phyloP scores from a whole-genome alignment of 2,888 invertebrate genomes.

The Emmelina monodactyla region DNA sequence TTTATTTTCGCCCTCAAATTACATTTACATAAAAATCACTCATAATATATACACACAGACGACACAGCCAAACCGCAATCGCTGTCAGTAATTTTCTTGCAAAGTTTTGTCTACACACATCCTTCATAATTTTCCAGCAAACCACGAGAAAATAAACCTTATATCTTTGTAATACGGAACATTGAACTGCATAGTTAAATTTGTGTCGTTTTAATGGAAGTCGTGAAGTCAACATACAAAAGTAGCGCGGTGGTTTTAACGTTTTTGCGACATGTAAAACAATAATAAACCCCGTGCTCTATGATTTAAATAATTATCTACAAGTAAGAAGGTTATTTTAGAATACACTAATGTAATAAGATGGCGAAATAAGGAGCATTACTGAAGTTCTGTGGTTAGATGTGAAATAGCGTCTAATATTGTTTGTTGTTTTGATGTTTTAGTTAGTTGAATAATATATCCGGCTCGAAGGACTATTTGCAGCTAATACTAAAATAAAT shows the following conservation, averaged over 20 bases:
- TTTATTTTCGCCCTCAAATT: no score
- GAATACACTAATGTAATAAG: no score
- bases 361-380: no score
- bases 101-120: constrained; percentile 34
- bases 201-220: constrained; percentile 34
- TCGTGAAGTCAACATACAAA: constrained; percentile 27
- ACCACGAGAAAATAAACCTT: constrained; percentile 18
- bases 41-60: neutral
- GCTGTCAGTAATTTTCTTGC: constrained; percentile 38
- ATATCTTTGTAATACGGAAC: constrained; percentile 17
- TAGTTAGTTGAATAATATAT: no score
- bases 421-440: no score
- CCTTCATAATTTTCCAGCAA: constrained; percentile 22
- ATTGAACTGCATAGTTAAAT: constrained; percentile 17
- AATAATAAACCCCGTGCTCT: neutral
- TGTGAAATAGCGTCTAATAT: no score
- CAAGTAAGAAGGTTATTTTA: constrained; percentile 1
- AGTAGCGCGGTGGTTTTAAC: constrained; percentile 18
- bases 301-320: neutral
- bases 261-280: constrained; percentile 29
- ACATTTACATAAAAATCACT: no score
- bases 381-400: no score
- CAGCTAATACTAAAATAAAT: no score
- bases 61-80: constrained; percentile 34
- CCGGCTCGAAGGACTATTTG: no score